Base-by-base conservation (phyloP, 2,797 vertebrate species). In the Delichon dasypus region DNA sequence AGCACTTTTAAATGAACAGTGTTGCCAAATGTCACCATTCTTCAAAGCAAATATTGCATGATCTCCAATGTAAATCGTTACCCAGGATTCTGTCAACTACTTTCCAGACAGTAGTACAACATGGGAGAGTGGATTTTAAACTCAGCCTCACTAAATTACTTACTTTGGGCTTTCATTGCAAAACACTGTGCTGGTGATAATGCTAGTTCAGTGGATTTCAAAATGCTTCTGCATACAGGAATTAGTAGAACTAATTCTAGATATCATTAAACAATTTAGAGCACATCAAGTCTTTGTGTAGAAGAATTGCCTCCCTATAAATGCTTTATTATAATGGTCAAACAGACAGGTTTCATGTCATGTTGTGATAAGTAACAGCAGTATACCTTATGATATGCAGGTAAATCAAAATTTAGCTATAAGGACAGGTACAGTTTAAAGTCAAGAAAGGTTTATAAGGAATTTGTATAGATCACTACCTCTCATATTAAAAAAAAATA, bases 21-120 rank as follows among this genome's bases (percentile, higher is more conserved):
- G 36, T 85, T 89, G 51, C 32, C 58, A 81, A 62, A 81, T 85
- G 51, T 89, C 66, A 62, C 78, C 32, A 8, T 61, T 81, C 16
- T 68, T 66, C 67, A 94, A 48, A 90, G 48, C 73, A 97, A 96
- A 95, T 81, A 94, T 89, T 95, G 92, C 89, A 40, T 29, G 48
- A 61, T 81, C 36, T 72, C 48, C 23, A 64, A 0, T 82, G 83
- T 92, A 96, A 96, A 94, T 92, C 0, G 71, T 93, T 96, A 92
- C 11, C 54, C 45, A 54, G 71, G 36, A 71, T 90, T 90, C 74
- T 12, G 22, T 80, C 45, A 16, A 5, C 21, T 85, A 8, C 11
- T 61, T 92, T 80, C 42, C 42, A 88, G 79, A 80, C 42, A 60
- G 23, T 64, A 13, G 3, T 67, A 25, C 1, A 15, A 19, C 26